Conservation (phyloP, 2,888 invertebrate genomes). For the Tipula helvola region DNA sequence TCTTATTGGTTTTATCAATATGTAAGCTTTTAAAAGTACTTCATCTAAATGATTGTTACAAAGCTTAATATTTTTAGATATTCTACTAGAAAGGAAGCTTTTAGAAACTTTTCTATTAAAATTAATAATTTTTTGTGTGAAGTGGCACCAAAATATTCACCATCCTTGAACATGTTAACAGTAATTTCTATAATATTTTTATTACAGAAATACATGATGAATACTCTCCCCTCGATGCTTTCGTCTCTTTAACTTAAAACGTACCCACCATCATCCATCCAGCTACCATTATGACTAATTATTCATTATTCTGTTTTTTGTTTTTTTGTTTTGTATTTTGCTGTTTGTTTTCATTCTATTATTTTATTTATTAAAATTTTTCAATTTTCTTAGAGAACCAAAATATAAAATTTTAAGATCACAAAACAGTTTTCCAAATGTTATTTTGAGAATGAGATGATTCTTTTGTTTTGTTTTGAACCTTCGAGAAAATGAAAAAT, state of each 20-base stretch:
- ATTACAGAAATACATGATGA: neutral
- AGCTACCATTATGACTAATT: neutral
- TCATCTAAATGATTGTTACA: too few species aligned
- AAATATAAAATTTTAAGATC: too few species aligned
- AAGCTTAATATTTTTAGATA: too few species aligned
- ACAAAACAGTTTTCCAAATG: too few species aligned
- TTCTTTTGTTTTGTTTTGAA: neutral
- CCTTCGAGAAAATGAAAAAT: neutral
- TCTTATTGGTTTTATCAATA: too few species aligned
- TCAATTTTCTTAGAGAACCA: neutral
- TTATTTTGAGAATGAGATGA: neutral
- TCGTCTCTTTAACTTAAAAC: too few species aligned
- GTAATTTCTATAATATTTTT: neutral
- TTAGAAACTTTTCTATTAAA: too few species aligned
- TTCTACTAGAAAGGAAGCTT: too few species aligned
- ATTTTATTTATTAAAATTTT: neutral
- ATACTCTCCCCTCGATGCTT: neutral
- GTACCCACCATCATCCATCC: neutral
- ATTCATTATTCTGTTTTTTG: neutral
- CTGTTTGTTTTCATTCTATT: neutral
- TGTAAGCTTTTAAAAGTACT: too few species aligned
- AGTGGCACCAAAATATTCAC: too few species aligned
- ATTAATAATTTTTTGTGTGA: too few species aligned
- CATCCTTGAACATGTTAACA: neutral
- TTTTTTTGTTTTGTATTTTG: neutral